These are phyloP conservation scores for Zygaena filipendulae DNA, from an alignment of 2,888 invertebrate species.

Conservation along the genomic window DNA sequence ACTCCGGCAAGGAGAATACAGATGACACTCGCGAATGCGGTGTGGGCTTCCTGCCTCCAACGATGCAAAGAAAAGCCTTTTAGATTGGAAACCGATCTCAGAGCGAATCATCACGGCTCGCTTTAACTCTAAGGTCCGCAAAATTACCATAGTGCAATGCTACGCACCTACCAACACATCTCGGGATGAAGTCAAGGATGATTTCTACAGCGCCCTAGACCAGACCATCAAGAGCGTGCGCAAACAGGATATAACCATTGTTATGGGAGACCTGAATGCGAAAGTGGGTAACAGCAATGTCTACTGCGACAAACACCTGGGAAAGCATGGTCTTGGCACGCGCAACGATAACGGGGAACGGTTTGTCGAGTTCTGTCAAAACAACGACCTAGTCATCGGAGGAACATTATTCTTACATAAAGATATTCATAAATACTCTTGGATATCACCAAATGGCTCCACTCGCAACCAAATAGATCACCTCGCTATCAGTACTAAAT, in stretches of 20 bases:
- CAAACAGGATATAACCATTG: constrained; percentile 9
- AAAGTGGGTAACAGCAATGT: constrained; percentile 1
- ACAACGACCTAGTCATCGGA: constrained; percentile 5
- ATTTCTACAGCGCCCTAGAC: constrained; percentile 5
- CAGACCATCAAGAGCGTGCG: constrained; percentile 4
- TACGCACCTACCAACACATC: constrained; percentile 12
- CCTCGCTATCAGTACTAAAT: constrained; percentile 6
- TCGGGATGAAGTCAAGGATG: constrained; percentile 4
- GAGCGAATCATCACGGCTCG: constrained; percentile 11
- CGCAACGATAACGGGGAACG: constrained; percentile 9
- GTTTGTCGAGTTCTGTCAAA: constrained; percentile 7
- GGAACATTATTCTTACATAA: constrained; percentile 6
- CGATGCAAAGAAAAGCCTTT: constrained; percentile 3
- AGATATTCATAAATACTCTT: neutral
- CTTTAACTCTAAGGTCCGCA: constrained; percentile 7
- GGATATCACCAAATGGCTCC: constrained; percentile 2
- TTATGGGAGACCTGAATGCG: constrained; percentile 7
- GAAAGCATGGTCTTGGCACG: constrained; percentile 1
- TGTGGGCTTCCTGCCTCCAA: constrained; percentile 7
- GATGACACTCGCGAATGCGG: constrained; percentile 8
- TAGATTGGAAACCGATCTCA: constrained; percentile 10
- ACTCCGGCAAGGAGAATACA: constrained; percentile 10
- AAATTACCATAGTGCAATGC: constrained; percentile 9
- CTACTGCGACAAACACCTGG: constrained; percentile 1
- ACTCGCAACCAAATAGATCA: constrained; percentile 10